phyloP scores from a whole-genome alignment of 1,140 invertebrate genomes.

The Andrena cerasifolii region DNA sequence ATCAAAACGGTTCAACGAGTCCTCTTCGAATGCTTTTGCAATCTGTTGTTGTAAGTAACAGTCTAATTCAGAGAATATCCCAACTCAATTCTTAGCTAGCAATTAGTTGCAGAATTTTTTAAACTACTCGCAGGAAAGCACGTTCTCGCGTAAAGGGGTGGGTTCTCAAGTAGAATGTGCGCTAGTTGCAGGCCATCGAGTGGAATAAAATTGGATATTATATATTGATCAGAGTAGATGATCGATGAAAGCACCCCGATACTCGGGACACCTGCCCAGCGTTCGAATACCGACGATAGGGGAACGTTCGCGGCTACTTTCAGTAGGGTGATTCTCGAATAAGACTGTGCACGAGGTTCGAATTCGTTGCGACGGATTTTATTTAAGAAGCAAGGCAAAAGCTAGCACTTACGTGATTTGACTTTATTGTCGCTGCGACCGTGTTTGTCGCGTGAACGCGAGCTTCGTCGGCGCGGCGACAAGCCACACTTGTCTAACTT shows the following conservation, averaged over 20 bases:
- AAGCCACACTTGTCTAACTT: slow-evolving; percentile 6
- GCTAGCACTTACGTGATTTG: background rate
- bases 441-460: slow-evolving; percentile 7
- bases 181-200: too few relatives aligned
- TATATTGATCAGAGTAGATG: too few relatives aligned
- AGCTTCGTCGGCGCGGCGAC: background rate
- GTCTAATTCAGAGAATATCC: too few relatives aligned
- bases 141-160: too few relatives aligned
- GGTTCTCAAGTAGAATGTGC: too few relatives aligned
- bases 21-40: too few relatives aligned
- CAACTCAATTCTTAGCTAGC: too few relatives aligned
- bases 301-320: slow-evolving; percentile 7
- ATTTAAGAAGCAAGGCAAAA: background rate
- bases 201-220: too few relatives aligned
- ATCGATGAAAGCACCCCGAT: background rate
- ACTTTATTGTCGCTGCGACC: background rate
- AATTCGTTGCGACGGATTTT: slow-evolving; percentile 6
- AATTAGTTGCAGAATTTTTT: too few relatives aligned
- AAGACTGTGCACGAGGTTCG: slow-evolving; percentile 22
- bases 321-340: slow-evolving; percentile 4
- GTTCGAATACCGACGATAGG: background rate
- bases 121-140: too few relatives aligned
- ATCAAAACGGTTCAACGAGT: too few relatives aligned
- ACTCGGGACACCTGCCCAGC: background rate
- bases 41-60: too few relatives aligned